Percentiles rank a stretch among this genome's conserved stretches.
Conservation (phyloP, 2,113 vertebrate genomes). For the Hypomesus transpacificus region DNA sequence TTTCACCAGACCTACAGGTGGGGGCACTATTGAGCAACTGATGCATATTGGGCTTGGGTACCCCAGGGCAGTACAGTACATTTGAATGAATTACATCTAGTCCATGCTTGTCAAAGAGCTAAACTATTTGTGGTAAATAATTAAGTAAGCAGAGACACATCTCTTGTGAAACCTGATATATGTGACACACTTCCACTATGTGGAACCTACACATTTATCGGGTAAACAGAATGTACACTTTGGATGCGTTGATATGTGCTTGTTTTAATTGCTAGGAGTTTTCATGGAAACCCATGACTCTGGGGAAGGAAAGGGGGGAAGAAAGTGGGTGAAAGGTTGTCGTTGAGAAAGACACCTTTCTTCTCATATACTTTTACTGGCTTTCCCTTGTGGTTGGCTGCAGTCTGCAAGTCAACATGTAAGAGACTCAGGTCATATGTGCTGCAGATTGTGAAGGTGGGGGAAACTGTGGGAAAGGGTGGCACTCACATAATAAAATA, state of each 20-base stretch:
- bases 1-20: neutral
- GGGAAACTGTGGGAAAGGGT: slow-evolving; percentile 1
- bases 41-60: neutral
- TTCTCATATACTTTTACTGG: slow-evolving; percentile 9
- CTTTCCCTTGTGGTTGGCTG: slow-evolving; percentile 15
- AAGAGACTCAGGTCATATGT: slow-evolving; percentile 21
- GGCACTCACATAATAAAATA: neutral
- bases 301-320: neutral
- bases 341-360: neutral
- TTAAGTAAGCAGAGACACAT: neutral
- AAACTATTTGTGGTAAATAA: neutral
- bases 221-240: neutral
- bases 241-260: neutral
- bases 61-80: neutral
- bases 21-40: slow-evolving; percentile 2
- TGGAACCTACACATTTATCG: neutral
- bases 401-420: slow-evolving; percentile 15
- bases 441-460: slow-evolving; percentile 14
- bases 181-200: no score
- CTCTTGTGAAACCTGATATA: no score
- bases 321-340: slow-evolving; percentile 13
- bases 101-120: neutral
- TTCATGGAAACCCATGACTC: neutral
- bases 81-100: neutral
- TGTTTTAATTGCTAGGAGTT: neutral